Evolutionary conservation across 2,797 vertebrate species (phyloP).

Genomic region (Carcharodon carcharias): DNA sequence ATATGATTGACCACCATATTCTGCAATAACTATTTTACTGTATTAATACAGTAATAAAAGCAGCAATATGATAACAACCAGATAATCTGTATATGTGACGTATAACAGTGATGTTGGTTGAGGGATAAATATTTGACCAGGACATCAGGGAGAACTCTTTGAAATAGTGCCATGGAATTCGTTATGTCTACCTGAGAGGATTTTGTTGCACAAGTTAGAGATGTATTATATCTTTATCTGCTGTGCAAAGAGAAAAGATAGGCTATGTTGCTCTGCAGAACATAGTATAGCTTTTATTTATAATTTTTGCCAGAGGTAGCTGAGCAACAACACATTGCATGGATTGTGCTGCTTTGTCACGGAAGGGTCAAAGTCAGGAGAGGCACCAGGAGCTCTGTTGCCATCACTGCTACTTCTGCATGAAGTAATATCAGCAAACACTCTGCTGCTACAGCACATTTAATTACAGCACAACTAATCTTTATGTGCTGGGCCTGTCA

Average conservation of each 20-base stretch:
- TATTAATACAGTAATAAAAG: neutral
- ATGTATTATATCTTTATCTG: neutral
- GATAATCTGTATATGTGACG: neutral
- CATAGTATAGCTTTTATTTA: neutral
- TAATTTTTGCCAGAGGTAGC: neutral
- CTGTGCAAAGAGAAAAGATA: neutral
- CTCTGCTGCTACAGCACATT: constrained; percentile 28
- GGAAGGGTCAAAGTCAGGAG: neutral
- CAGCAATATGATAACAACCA: neutral
- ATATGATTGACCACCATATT: neutral
- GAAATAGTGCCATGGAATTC: neutral
- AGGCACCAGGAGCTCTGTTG: neutral
- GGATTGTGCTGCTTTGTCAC: neutral
- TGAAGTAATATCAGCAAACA: constrained; percentile 15
- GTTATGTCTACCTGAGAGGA: neutral
- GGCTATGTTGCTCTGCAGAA: neutral
- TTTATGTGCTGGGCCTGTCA: constrained; percentile 19
- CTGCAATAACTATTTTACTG: neutral
- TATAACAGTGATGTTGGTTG: neutral
- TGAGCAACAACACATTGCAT: neutral
- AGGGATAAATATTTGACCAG: neutral
- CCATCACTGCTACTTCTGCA: constrained; percentile 8
- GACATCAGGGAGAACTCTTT: neutral
- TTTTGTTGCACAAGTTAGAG: neutral
- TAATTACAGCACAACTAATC: constrained; percentile 31